Base-by-base conservation (phyloP, 1,140 invertebrate species). In the Drosophila oshimai region DNA sequence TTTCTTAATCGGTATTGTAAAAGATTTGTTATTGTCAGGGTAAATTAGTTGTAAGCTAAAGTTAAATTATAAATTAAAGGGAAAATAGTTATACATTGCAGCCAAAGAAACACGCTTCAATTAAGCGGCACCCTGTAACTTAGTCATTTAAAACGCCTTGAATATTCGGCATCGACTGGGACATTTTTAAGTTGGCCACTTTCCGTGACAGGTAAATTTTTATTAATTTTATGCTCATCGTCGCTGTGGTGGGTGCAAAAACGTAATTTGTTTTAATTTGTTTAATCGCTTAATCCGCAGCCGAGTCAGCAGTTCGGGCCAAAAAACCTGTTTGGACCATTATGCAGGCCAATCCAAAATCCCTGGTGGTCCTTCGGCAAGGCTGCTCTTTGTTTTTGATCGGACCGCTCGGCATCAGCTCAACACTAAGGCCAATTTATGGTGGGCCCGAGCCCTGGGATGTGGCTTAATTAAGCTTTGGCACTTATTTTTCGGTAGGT, bases 201-300 rank as follows among this genome's bases (percentile, higher is more conserved):
- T 60, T 67, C 31, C 34, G 67, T 53, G 51, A 45, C 64, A 61
- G 76, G 76, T 79, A 75, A 75, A 87, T 80, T 87, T 75, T 80
- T 86, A 87, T 86, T 86, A 76, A 87, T 86, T 86, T 86, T 75
- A 86, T 86, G 71, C 80, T 60, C 51, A 60, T 67, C 75, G 75
- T 51, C 81, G 73, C 81, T 61, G 81, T 88, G 81, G 81, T 87
- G 83, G 81, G 79, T 89, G 84, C 80, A 86, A 83, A 84, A 88
- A 88, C 83, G 78, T 84, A 88, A 88, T 88, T 89, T 88, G 84
- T 88, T 89, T 88, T 88, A 88, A 88, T 88, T 89, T 88, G 86
- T 76, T 88, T 89, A 88, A 88, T 88, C 84, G 87, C 84, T 88
- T 88, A 88, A 88, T 88, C 84, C 79, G 71, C 74, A 74, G 58